Conservation (phyloP, 2,888 invertebrate genomes). For the Gortyna flavago region DNA sequence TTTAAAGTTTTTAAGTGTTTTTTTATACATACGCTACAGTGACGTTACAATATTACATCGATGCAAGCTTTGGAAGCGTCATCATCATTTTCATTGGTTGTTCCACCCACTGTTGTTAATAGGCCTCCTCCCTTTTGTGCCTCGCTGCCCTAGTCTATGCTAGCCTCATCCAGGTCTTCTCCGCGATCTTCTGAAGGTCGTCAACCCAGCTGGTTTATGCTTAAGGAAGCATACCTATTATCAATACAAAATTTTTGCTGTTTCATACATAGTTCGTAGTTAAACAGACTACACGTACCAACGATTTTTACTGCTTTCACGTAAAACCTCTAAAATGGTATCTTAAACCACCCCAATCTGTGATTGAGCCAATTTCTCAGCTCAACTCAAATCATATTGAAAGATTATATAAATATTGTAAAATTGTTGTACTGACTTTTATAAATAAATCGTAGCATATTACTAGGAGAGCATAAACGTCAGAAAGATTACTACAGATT, state of each 20-base stretch:
- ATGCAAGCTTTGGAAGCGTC: not conserved
- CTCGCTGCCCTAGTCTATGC: not conserved
- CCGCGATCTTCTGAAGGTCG: not conserved
- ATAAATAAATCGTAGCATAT: constrained; percentile 37
- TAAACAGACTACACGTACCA: not conserved
- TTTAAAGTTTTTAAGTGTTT: too few species aligned
- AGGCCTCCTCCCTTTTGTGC: too few species aligned
- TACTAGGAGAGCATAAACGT: constrained; percentile 49
- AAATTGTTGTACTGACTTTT: not conserved
- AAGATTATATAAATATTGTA: not conserved
- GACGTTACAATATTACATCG: not conserved
- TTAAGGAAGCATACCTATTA: not conserved
- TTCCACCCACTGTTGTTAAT: too few species aligned
- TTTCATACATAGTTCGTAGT: not conserved
- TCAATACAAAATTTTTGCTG: not conserved
- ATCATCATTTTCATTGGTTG: not conserved
- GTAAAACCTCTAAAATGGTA: not conserved
- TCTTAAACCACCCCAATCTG: not conserved
- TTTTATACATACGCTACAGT: not conserved
- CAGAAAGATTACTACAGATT: constrained; percentile 17
- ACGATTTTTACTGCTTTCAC: not conserved
- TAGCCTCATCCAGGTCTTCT: not conserved
- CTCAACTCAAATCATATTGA: not conserved
- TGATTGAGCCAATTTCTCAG: not conserved
- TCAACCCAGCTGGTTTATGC: not conserved